Conservation (phyloP, 2,113 vertebrate genomes). For the Castor canadensis region DNA sequence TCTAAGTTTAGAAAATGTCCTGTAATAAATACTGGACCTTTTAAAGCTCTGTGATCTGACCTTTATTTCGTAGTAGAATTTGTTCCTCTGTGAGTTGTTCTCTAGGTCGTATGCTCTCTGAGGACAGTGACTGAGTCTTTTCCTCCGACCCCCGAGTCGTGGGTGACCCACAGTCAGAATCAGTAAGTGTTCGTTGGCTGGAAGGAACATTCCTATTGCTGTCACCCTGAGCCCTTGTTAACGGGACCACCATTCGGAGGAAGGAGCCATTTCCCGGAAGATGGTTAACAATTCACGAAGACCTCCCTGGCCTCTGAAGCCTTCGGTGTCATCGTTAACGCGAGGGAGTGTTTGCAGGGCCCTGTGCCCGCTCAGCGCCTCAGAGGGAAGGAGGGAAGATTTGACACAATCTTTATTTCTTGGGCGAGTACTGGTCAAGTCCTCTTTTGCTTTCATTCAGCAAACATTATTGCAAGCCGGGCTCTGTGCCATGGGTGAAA, state of each 20-base stretch:
- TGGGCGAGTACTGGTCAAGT: neutral
- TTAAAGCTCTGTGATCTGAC: neutral
- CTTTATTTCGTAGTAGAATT: neutral
- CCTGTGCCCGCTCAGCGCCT: neutral
- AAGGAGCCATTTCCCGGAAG: neutral
- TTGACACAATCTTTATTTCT: neutral
- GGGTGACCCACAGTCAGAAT: neutral
- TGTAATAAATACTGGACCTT: neutral
- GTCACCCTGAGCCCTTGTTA: neutral
- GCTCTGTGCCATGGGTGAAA: neutral
- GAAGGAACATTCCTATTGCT: neutral
- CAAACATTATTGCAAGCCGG: neutral
- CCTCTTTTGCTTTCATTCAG: neutral
- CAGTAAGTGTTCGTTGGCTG: neutral
- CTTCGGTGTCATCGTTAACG: neutral
- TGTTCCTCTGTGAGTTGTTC: neutral
- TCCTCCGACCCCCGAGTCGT: neutral
- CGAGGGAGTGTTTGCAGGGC: neutral
- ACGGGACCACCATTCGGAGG: neutral
- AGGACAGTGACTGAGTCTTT: neutral
- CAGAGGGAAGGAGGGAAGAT: neutral
- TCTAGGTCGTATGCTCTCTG: neutral
- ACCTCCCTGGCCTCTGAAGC: neutral
- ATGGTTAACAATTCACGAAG: neutral
- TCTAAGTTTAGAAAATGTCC: slow-evolving; percentile 32